Evolutionary conservation across 2,888 invertebrate species (phyloP).

Genomic region (Callyntrura sp.): DNA sequence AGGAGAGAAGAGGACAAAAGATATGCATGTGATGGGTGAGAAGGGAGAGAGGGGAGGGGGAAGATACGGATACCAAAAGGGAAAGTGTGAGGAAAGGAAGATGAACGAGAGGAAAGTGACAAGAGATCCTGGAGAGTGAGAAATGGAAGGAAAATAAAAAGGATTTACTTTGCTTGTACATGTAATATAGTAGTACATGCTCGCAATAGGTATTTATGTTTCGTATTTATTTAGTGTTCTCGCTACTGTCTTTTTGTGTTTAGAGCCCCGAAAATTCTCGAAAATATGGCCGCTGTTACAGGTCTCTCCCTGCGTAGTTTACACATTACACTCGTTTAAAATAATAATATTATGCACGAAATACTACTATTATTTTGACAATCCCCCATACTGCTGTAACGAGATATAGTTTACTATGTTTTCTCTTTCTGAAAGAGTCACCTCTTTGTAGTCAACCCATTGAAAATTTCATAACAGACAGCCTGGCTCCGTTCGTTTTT

Average conservation of each 20-base stretch:
- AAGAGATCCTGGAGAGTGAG: constrained; percentile 79
- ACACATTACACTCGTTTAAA: constrained; percentile 24
- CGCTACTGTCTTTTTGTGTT: neutral
- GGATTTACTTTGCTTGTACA: constrained; percentile 75
- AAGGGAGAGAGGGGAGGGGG: constrained; percentile 33
- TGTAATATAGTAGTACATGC: constrained; percentile 31
- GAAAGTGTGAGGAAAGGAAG: constrained; percentile 68
- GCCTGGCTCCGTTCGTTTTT: constrained; percentile 64
- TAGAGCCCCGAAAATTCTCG: neutral
- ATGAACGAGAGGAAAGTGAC: constrained; percentile 79
- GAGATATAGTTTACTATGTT: neutral
- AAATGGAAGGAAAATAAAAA: constrained; percentile 79
- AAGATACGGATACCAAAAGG: constrained; percentile 37
- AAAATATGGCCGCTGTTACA: neutral
- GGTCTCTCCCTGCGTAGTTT: neutral
- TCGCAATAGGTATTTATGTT: constrained; percentile 54
- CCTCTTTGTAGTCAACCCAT: constrained; percentile 52
- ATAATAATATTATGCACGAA: constrained; percentile 16
- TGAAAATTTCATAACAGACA: constrained; percentile 69
- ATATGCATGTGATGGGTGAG: constrained; percentile 33
- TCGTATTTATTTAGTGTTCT: neutral
- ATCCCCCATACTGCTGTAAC: neutral
- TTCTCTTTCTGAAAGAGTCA: constrained; percentile 43
- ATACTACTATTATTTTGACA: constrained; percentile 8
- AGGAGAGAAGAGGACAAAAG: constrained; percentile 29